A percentile compares a stretch with the other conserved stretches of the same genome.
Evolutionary conservation across 1,140 invertebrate species (phyloP).

Genomic region (Zophobas morio): DNA sequence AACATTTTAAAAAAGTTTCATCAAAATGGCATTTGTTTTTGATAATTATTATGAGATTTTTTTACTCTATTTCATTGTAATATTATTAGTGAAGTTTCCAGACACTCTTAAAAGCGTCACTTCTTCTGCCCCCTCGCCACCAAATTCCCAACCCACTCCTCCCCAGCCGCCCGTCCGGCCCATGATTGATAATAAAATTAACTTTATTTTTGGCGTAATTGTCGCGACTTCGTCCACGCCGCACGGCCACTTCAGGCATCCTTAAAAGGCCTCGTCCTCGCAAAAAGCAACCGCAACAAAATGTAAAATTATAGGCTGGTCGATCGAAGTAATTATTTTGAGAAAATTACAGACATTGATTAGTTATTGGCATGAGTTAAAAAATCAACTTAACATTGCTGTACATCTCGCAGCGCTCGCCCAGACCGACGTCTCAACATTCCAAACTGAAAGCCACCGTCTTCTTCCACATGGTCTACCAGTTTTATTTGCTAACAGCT

Average conservation of each 20-base stretch:
- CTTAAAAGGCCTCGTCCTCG: slow-evolving; percentile 17
- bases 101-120: no score
- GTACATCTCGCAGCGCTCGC: slow-evolving; percentile 44
- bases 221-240: background rate
- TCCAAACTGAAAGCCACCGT: background rate
- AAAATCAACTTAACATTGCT: slow-evolving; percentile 54
- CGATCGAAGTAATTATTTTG: slow-evolving; percentile 52
- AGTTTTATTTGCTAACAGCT: slow-evolving; percentile 63
- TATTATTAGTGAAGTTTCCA: no score
- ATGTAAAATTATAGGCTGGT: slow-evolving; percentile 53
- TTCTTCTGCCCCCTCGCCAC: no score
- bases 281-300: slow-evolving; percentile 48
- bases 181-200: slow-evolving; percentile 26
- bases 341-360: slow-evolving; percentile 58
- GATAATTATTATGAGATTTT: no score
- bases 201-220: slow-evolving; percentile 24
- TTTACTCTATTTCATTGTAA: no score
- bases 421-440: background rate
- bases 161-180: background rate
- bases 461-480: slow-evolving; percentile 53
- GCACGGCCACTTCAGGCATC: background rate
- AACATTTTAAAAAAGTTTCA: no score
- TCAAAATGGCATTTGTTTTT: no score
- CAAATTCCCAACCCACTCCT: no score
- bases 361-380: slow-evolving; percentile 58